phyloP scores from a whole-genome alignment of 2,888 invertebrate genomes.

The Drosophila austrosaltans region DNA sequence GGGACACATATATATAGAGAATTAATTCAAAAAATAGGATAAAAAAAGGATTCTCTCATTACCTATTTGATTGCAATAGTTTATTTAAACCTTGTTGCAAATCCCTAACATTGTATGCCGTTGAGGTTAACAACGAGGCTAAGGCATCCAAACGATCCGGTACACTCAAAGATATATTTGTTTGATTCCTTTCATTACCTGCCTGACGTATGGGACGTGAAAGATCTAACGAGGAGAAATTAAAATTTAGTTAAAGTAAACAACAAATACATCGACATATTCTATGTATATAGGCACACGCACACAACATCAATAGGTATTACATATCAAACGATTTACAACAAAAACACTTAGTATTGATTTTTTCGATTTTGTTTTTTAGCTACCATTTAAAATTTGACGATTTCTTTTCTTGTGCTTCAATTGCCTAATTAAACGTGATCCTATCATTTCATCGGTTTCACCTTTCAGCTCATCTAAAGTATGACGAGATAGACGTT shows the following conservation, averaged over 20 bases:
- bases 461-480: slow-evolving; percentile 83
- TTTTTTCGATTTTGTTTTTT: not conserved
- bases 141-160: slow-evolving; percentile 69
- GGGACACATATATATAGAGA: not conserved
- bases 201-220: slow-evolving; percentile 51
- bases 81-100: slow-evolving; percentile 57
- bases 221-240: slow-evolving; percentile 34
- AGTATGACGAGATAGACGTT: slow-evolving; percentile 79
- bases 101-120: slow-evolving; percentile 59
- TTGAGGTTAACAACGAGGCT: slow-evolving; percentile 74
- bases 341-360: slow-evolving; percentile 19
- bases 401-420: slow-evolving; percentile 55
- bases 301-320: slow-evolving; percentile 30
- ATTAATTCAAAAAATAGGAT: not conserved
- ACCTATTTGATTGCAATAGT: slow-evolving; percentile 72
- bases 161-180: slow-evolving; percentile 13
- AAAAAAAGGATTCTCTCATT: slow-evolving; percentile 25
- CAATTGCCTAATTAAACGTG: slow-evolving; percentile 46
- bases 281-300: not conserved
- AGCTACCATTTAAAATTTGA: slow-evolving; percentile 56
- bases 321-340: not conserved
- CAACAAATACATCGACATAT: too few species aligned
- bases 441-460: slow-evolving; percentile 60
- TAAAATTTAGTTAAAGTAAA: not conserved
- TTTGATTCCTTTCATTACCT: slow-evolving; percentile 7